Percentiles rank a stretch among this genome's conserved stretches.
Conservation (phyloP, 1,140 invertebrate genomes). For the Heliconius nattereri region DNA sequence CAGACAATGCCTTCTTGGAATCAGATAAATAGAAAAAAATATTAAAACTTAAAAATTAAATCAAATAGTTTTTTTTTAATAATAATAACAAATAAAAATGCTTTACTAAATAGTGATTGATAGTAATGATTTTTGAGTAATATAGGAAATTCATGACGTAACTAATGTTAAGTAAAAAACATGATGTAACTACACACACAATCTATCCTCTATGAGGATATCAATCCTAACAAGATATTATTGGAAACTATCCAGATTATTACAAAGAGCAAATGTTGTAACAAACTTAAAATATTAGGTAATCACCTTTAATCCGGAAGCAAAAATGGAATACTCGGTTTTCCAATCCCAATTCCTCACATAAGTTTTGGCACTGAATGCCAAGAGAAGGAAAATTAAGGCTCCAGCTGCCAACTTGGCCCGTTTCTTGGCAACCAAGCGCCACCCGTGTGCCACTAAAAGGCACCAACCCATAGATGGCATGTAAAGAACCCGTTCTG, state of each 20-base stretch:
- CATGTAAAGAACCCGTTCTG: conserved; percentile 97
- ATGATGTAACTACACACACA: too few species aligned
- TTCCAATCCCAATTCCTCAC: conserved; percentile 95
- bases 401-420: conserved; percentile 84
- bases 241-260: not conserved
- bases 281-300: not conserved
- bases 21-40: too few species aligned
- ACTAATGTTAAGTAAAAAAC: not conserved
- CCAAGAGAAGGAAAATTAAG: conserved; percentile 84
- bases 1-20: too few species aligned
- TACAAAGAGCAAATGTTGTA: not conserved
- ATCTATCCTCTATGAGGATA: not conserved
- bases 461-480: conserved; percentile 99
- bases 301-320: conserved; percentile 88
- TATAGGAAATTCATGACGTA: not conserved
- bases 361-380: conserved; percentile 91
- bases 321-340: conserved; percentile 95
- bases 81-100: too few species aligned
- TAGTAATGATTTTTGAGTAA: too few species aligned
- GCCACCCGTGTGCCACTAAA: conserved; percentile 91
- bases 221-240: not conserved
- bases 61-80: too few species aligned
- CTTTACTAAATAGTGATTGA: too few species aligned
- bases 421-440: conserved; percentile 78
- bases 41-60: too few species aligned